phyloP scores from a whole-genome alignment of 1,140 invertebrate genomes.

The Nasonia giraulti region DNA sequence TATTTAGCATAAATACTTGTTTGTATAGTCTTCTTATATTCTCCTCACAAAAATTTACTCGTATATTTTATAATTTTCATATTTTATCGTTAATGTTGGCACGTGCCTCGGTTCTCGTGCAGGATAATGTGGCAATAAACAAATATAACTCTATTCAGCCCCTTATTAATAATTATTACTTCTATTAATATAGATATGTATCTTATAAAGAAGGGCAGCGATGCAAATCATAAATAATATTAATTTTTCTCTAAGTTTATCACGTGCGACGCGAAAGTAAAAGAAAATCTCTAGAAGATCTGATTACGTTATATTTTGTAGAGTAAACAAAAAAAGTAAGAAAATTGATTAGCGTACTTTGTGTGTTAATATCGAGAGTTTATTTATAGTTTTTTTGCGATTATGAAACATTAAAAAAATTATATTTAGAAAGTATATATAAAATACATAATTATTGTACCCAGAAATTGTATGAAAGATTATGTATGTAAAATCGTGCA shows the following conservation, averaged over 20 bases:
- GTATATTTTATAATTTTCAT: constrained; percentile 60
- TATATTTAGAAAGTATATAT: constrained; percentile 43
- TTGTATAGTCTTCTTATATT: constrained; percentile 56
- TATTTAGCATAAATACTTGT: constrained; percentile 53
- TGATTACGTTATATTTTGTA: constrained; percentile 58
- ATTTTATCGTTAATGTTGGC: constrained; percentile 64
- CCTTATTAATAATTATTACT: constrained; percentile 46
- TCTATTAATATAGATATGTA: constrained; percentile 47
- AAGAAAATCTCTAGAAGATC: constrained; percentile 60
- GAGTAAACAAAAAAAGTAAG: constrained; percentile 38
- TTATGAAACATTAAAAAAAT: constrained; percentile 46
- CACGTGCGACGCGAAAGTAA: constrained; percentile 31
- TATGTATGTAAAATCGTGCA: neutral
- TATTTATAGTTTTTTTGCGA: constrained; percentile 38
- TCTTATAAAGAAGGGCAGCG: constrained; percentile 54
- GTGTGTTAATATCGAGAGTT: constrained; percentile 47
- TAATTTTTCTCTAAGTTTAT: constrained; percentile 53
- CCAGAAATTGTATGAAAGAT: constrained; percentile 47
- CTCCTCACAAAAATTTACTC: constrained; percentile 59
- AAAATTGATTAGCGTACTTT: constrained; percentile 45
- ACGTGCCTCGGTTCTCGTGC: constrained; percentile 53
- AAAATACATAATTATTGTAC: constrained; percentile 39
- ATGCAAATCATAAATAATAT: constrained; percentile 57
- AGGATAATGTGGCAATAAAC: constrained; percentile 65
- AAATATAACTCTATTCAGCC: constrained; percentile 44